A percentile compares a stretch with the other conserved stretches of the same genome.
Conservation (phyloP, 2,888 invertebrate genomes). For the Caenorhabditis becei region DNA sequence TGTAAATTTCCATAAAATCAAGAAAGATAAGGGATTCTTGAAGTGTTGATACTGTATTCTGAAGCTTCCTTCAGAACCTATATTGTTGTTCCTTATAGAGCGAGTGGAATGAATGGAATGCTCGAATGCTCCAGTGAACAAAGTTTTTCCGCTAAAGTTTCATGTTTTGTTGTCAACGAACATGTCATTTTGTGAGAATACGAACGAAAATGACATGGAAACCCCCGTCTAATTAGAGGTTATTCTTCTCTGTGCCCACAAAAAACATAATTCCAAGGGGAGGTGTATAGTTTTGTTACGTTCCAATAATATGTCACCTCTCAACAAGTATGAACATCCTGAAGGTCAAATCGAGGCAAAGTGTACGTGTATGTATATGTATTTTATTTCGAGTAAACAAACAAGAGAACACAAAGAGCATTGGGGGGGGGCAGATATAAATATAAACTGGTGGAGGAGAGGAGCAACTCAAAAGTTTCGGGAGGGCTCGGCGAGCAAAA, state of each 20-base stretch:
- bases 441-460: constrained; percentile 27
- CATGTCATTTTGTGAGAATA: neutral
- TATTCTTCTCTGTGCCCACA: too few species aligned
- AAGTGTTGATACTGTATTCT: too few species aligned
- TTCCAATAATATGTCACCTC: neutral
- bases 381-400: constrained; percentile 27
- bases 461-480: constrained; percentile 39
- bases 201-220: neutral
- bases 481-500: constrained; percentile 4
- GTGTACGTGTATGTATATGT: neutral
- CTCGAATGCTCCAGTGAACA: too few species aligned
- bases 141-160: neutral
- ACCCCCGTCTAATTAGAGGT: too few species aligned
- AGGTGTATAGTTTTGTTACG: too few species aligned
- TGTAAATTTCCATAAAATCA: too few species aligned
- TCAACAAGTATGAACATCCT: neutral
- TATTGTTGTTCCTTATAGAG: too few species aligned
- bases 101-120: too few species aligned
- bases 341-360: neutral
- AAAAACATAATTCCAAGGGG: neutral
- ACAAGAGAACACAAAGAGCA: constrained; percentile 19
- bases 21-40: too few species aligned
- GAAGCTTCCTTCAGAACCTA: too few species aligned
- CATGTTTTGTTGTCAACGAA: neutral
- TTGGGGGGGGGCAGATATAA: constrained; percentile 6